Evolutionary conservation across 2,113 vertebrate genomes (phyloP).

Genomic region (Butastur rufipennis): DNA sequence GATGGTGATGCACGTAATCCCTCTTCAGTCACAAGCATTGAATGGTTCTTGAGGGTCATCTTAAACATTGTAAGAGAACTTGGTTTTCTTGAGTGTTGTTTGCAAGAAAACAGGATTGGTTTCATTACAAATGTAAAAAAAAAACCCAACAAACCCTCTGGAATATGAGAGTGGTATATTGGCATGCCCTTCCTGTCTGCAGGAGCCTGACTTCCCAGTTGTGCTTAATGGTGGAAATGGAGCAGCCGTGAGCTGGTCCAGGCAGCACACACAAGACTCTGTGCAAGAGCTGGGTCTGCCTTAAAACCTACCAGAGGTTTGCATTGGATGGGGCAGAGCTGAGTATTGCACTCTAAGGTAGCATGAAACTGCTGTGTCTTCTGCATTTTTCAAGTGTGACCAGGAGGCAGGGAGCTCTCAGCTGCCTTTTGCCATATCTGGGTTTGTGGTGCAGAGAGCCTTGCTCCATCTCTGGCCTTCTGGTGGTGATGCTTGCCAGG

Average conservation of each 20-base stretch:
- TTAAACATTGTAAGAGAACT: not conserved
- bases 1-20: not conserved
- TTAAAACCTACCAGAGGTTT: no score
- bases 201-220: not conserved
- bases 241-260: not conserved
- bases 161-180: not conserved
- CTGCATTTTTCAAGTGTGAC: accelerated
- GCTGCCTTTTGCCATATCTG: accelerated
- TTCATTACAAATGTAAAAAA: not conserved
- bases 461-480: not conserved
- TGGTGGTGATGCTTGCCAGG: not conserved
- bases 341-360: not conserved
- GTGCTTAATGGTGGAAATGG: not conserved
- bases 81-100: not conserved
- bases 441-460: not conserved
- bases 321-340: not conserved
- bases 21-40: not conserved
- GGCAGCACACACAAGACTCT: accelerated
- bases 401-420: not conserved
- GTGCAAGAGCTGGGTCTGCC: not conserved
- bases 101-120: not conserved
- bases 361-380: not conserved
- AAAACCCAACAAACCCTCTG: not conserved
- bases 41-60: not conserved
- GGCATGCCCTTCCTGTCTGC: not conserved